A percentile compares a stretch with the other conserved stretches of the same genome.
Evolutionary conservation across 2,113 vertebrate species (phyloP).

Genomic region (Hydrolagus affinis): DNA sequence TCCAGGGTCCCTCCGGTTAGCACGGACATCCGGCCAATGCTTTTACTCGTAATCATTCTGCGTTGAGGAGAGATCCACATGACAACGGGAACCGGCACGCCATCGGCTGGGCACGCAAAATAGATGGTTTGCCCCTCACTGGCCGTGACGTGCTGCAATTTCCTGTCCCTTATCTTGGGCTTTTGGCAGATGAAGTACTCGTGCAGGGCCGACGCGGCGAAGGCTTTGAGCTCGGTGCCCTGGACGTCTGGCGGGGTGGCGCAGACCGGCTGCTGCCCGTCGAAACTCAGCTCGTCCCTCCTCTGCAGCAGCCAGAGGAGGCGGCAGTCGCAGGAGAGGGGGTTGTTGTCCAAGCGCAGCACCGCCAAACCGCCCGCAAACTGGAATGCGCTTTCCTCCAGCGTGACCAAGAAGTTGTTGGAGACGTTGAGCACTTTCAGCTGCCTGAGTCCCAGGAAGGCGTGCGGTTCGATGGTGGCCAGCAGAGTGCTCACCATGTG

Average conservation of each 20-base stretch:
- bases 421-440: constrained; percentile 88
- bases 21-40: constrained; percentile 65
- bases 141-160: constrained; percentile 74
- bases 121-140: constrained; percentile 74
- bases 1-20: constrained; percentile 79
- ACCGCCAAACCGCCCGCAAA: constrained; percentile 87
- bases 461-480: constrained; percentile 71
- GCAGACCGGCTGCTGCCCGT: constrained; percentile 75
- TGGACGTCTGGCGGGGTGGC: constrained; percentile 71
- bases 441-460: constrained; percentile 78
- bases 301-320: constrained; percentile 92
- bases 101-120: constrained; percentile 81
- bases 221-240: constrained; percentile 70
- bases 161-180: constrained; percentile 84
- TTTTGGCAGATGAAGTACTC: constrained; percentile 92
- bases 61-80: constrained; percentile 91
- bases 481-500: constrained; percentile 80
- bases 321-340: constrained; percentile 88
- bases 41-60: constrained; percentile 70
- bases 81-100: constrained; percentile 76
- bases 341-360: constrained; percentile 80
- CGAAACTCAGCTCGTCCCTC: constrained; percentile 85
- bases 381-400: constrained; percentile 87
- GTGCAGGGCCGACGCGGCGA: constrained; percentile 83
- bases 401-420: constrained; percentile 71